A percentile compares a stretch with the other conserved stretches of the same genome.
Evolutionary conservation across 1,140 invertebrate species (phyloP).

Genomic region (Sinella curviseta): DNA sequence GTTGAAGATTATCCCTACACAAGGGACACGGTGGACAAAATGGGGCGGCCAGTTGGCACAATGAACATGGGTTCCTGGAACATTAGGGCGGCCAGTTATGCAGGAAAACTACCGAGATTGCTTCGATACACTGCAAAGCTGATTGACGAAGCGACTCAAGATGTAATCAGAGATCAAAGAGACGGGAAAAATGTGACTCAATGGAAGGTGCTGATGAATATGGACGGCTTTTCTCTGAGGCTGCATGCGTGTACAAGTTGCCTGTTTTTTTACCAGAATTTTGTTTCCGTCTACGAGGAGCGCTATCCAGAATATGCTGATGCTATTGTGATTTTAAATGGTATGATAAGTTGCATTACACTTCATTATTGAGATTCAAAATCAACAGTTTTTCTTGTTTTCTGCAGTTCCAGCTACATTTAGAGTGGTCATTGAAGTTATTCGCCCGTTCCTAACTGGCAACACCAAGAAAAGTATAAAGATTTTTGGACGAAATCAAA

Average conservation of each 20-base stretch:
- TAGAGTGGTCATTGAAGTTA: neutral
- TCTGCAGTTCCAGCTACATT: neutral
- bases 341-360: neutral
- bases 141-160: neutral
- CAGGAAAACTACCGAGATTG: neutral
- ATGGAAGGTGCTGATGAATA: neutral
- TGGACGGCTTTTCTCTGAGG: neutral
- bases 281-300: neutral
- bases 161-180: neutral
- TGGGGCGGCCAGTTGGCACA: neutral
- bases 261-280: neutral
- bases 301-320: neutral
- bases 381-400: neutral
- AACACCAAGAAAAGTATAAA: neutral
- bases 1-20: neutral
- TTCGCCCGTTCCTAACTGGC: neutral
- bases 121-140: neutral
- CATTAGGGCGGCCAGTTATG: neutral
- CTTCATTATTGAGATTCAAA: neutral
- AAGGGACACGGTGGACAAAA: neutral
- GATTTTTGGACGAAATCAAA: neutral
- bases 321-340: neutral
- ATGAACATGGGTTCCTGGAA: neutral
- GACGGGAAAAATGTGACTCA: neutral
- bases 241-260: neutral